phyloP scores from a whole-genome alignment of 2,113 vertebrate species.

The Pseudorectes ferrugineus region DNA sequence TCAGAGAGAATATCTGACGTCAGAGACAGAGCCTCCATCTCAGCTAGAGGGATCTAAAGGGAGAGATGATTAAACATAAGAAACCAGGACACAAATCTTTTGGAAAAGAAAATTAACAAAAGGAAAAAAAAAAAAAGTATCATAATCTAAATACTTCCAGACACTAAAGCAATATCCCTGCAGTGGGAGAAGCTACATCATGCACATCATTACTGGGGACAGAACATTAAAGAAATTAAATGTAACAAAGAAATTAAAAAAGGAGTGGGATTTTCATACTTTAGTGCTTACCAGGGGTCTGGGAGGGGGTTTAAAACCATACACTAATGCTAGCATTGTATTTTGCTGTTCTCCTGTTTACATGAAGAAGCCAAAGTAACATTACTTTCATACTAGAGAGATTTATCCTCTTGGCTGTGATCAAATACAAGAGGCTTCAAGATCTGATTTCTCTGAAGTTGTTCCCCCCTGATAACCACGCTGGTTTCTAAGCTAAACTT shows the following conservation, averaged over 20 bases:
- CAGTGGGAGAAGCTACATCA: slow-evolving; percentile 18
- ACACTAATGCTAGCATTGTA: not conserved
- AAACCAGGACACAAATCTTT: slow-evolving; percentile 69
- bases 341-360: not conserved
- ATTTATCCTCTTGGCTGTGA: not conserved
- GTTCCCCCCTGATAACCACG: not conserved
- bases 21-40: slow-evolving; percentile 99
- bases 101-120: not conserved
- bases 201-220: not conserved
- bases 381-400: not conserved
- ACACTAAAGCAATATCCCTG: slow-evolving; percentile 38
- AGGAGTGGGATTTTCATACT: not conserved
- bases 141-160: slow-evolving; percentile 44
- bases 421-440: not conserved
- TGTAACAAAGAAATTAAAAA: not conserved
- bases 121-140: not conserved
- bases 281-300: slow-evolving; percentile 3
- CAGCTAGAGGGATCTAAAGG: slow-evolving; percentile 99
- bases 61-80: slow-evolving; percentile 91
- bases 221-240: slow-evolving; percentile 1
- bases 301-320: slow-evolving; percentile 11
- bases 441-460: not conserved
- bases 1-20: slow-evolving; percentile 91
- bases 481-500: not conserved
- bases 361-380: not conserved